Conservation (phyloP, 2,797 vertebrate genomes). For the Heterohyrax brucei region DNA sequence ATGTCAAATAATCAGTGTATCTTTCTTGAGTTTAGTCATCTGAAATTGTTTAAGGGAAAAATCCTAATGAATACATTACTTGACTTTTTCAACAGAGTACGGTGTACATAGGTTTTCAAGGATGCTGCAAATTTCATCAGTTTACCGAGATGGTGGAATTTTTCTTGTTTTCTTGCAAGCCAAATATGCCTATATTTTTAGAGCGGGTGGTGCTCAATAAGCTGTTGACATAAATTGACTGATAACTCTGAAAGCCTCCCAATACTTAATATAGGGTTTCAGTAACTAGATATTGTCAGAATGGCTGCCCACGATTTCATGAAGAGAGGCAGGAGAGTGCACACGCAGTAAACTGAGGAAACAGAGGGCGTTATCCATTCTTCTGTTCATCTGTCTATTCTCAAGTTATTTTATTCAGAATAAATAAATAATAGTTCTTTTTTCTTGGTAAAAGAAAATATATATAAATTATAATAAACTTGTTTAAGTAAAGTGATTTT, state of each 20-base stretch:
- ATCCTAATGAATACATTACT: neutral
- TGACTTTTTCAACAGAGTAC: slow-evolving; percentile 30
- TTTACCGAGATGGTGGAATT: neutral
- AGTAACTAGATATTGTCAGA: neutral
- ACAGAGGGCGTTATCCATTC: neutral
- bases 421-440: neutral
- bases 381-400: neutral
- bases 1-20: slow-evolving; percentile 25
- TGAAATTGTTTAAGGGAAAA: slow-evolving; percentile 34
- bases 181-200: slow-evolving; percentile 46
- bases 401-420: neutral
- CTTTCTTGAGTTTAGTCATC: slow-evolving; percentile 55
- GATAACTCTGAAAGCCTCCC: neutral
- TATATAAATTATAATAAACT: slow-evolving; percentile 3
- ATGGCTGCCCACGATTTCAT: neutral
- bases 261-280: neutral
- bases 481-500: neutral
- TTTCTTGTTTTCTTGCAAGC: slow-evolving; percentile 45
- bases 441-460: neutral
- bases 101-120: neutral
- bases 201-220: neutral
- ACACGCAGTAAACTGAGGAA: neutral
- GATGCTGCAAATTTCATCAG: neutral
- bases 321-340: neutral
- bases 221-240: neutral